Base-by-base conservation (phyloP, 2,888 invertebrate genomes). In the Lasioglossum calceatum region DNA sequence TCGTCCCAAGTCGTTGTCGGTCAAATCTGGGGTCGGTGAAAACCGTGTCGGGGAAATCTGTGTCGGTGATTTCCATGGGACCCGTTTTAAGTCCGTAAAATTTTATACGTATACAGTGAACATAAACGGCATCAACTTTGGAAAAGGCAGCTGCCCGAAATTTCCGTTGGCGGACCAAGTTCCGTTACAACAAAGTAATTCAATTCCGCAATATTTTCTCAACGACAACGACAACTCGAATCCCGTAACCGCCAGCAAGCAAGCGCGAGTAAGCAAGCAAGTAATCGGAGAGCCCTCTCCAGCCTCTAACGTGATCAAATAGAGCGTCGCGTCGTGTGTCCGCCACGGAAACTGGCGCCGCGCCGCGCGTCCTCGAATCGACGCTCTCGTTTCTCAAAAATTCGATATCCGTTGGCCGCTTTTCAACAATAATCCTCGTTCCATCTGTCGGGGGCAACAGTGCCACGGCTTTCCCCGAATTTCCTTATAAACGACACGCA, bases 381-480 rank as follows among this genome's bases (percentile, higher is more conserved):
- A n/a, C 47, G 8, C 27, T 2, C 14, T 19, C 12, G 19, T 39
- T 4, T 36, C 47, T 27, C 39, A 72, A 71, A 81, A 73, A 58
- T 36, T 79, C 67, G 72, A 79, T 73, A 73, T 78, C 77, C 81
- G 81, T 85, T 81, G n/a, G 44, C 36, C 36, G 47, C 23, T 58
- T 81, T 74, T 82, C 79, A 61, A 61, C 82, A 50, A 85, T 16
- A 67, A 81, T 75, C 50, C 79, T 14, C 44, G 23, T 54, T 70
- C 61, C 85, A 85, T 85, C 86, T 82, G 86, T 79, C 85, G 32
- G 23, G 27, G 23, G 47, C 32, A 76, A 64, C 75, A 27, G 8
- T n/a, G 23, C 42, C n/a, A 8, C 27, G 44, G 58, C 19, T 81
- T 81, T 77, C 44, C 72, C 58, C 39, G 72, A 78, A 81, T 79